A percentile compares a stretch with the other conserved stretches of the same genome.
Conservation (phyloP, 2,888 invertebrate species). For the Plagiodera versicolora region DNA sequence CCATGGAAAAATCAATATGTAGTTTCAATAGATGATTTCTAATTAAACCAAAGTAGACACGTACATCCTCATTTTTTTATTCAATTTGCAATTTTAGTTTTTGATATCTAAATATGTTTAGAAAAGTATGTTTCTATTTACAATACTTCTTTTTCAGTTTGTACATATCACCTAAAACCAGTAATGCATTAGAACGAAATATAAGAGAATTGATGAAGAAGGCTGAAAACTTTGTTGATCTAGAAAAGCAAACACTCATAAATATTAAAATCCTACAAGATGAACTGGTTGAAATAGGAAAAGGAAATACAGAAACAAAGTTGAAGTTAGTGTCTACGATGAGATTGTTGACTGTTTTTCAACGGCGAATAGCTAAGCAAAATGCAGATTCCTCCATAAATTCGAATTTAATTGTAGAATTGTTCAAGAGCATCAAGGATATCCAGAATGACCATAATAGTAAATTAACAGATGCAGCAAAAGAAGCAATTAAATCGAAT, state of each 20-base stretch:
- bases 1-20: too few relatives aligned
- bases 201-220: not conserved
- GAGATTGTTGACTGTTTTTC: not conserved
- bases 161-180: not conserved
- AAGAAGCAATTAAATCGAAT: not conserved
- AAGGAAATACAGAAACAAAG: not conserved
- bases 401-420: not conserved
- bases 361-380: not conserved
- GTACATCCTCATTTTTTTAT: too few relatives aligned
- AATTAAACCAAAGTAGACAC: too few relatives aligned
- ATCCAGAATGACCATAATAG: not conserved
- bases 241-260: not conserved
- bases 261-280: not conserved
- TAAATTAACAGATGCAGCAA: not conserved
- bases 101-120: too few relatives aligned
- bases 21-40: too few relatives aligned
- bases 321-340: not conserved
- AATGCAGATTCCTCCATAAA: not conserved
- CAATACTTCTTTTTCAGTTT: not conserved
- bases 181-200: not conserved
- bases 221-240: not conserved
- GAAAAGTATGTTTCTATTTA: too few relatives aligned
- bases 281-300: not conserved
- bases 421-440: not conserved
- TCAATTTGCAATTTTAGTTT: too few relatives aligned